Evolutionary conservation across 2,797 vertebrate species (phyloP), one percentile per base, ranked within the genome.

Genomic region (Anas capensis): DNA sequence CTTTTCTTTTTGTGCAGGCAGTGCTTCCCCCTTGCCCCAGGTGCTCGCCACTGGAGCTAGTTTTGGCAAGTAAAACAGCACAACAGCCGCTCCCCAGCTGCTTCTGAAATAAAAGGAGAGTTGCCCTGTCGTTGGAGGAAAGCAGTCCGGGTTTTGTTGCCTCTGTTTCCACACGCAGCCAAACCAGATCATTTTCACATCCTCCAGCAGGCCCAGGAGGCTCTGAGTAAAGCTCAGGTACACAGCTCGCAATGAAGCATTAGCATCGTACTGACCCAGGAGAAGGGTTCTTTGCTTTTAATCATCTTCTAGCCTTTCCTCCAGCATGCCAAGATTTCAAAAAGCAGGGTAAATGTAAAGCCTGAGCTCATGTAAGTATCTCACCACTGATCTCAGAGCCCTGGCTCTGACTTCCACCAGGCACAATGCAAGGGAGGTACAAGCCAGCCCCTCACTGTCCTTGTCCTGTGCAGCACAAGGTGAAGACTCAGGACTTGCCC

Each of bases 51-150:
- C 56, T 15, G 51, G 42, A 95, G 81, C 60, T 82, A 56, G 10
- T 69, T 92, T 77, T 68, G 54, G 72, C 87, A 96, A 93, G 70
- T 64, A 71, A 71, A 42, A 51, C 58, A 90, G 75, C 68, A 84
- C 27, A 89, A 68, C 14, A 64, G 31, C n/a, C n/a, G 1, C 46
- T 83, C 65, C 40, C 51, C 82, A 69, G 80, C 54, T 65, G 71
- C 29, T 40, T 51, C 38, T 38, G 36, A 93, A 90, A 61, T 69
- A 90, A 84, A 82, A 38, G 51, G 21, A 78, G 36, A 89, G 40
- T 16, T 92, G 21, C 18, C 54, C 46, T 72, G 34, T 68, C 62
- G 46, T 14, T 31, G 58, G 53, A 85, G 29, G 23, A 81, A 77
- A 60, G 23, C 29, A 79, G 31, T 46, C 27, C 8, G 17, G 10